phyloP scores from a whole-genome alignment of 2,888 invertebrate genomes.

The Scaptomyza tumidula region DNA sequence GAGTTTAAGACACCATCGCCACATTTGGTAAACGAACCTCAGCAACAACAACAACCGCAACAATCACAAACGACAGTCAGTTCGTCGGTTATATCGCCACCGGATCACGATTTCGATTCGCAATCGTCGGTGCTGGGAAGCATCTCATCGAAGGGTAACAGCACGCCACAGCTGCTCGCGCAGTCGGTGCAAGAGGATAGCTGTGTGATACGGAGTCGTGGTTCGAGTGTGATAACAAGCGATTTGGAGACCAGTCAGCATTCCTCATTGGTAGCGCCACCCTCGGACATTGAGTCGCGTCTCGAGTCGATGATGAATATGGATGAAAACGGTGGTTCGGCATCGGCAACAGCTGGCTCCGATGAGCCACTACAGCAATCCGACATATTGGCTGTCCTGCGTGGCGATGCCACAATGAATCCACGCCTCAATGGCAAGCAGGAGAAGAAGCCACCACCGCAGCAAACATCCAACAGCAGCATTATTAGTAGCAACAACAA shows the following conservation, averaged over 20 bases:
- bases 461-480: not conserved
- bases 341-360: conserved; percentile 4
- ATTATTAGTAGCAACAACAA: not conserved
- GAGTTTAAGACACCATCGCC: conserved; percentile 85
- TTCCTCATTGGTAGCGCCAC: conserved; percentile 84
- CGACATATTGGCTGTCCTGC: conserved; percentile 82
- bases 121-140: conserved; percentile 84
- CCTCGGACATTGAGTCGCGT: conserved; percentile 84
- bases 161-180: conserved; percentile 80
- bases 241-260: conserved; percentile 84
- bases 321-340: conserved; percentile 42
- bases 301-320: conserved; percentile 83
- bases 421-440: conserved; percentile 54
- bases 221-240: conserved; percentile 84
- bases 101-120: conserved; percentile 84
- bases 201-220: conserved; percentile 84
- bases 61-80: conserved; percentile 38
- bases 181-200: conserved; percentile 83
- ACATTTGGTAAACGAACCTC: conserved; percentile 70
- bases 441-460: conserved; percentile 9
- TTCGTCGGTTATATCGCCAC: conserved; percentile 81
- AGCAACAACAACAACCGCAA: conserved; percentile 44
- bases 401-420: conserved; percentile 62
- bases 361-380: conserved; percentile 43
- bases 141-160: conserved; percentile 84